A percentile compares a stretch with the other conserved stretches of the same genome.
These are phyloP conservation scores for Drosophila recens DNA, from an alignment of 2,888 invertebrate genomes.

Conservation along the genomic window DNA sequence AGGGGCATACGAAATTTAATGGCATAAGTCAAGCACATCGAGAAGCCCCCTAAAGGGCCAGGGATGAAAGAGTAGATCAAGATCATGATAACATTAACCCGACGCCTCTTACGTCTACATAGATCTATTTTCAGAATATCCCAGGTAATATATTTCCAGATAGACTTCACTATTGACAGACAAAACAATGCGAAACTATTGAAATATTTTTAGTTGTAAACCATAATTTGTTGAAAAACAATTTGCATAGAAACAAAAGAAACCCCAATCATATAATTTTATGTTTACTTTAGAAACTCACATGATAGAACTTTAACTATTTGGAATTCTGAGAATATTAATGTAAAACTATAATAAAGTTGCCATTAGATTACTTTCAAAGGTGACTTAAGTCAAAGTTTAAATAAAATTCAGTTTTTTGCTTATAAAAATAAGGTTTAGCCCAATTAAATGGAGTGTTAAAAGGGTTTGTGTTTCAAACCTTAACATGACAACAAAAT, in stretches of 20 bases:
- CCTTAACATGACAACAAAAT: not conserved
- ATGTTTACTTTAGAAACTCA: not conserved
- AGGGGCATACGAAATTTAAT: constrained; percentile 44
- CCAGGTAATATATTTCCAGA: constrained; percentile 1
- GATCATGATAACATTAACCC: constrained; percentile 51
- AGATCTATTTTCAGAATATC: constrained; percentile 6
- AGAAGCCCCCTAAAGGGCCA: constrained; percentile 61
- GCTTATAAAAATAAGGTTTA: no score
- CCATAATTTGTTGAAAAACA: constrained; percentile 4
- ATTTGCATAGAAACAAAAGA: constrained; percentile 22
- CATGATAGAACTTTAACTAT: not conserved
- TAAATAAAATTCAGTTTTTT: no score
- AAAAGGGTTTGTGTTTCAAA: not conserved
- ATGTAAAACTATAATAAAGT: not conserved
- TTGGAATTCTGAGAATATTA: not conserved
- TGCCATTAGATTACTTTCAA: not conserved
- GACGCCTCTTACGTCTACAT: not conserved
- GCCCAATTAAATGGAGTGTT: not conserved
- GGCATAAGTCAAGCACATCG: constrained; percentile 27
- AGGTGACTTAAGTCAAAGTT: not conserved
- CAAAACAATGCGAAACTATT: constrained; percentile 9
- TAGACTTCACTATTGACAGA: constrained; percentile 1
- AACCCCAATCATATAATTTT: constrained; percentile 1
- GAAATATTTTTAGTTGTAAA: not conserved
- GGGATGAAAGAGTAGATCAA: constrained; percentile 68